A percentile compares a stretch with the other conserved stretches of the same genome.
phyloP scores from a whole-genome alignment of 2,113 vertebrate species.

The Haplochromis vanheusdeni region DNA sequence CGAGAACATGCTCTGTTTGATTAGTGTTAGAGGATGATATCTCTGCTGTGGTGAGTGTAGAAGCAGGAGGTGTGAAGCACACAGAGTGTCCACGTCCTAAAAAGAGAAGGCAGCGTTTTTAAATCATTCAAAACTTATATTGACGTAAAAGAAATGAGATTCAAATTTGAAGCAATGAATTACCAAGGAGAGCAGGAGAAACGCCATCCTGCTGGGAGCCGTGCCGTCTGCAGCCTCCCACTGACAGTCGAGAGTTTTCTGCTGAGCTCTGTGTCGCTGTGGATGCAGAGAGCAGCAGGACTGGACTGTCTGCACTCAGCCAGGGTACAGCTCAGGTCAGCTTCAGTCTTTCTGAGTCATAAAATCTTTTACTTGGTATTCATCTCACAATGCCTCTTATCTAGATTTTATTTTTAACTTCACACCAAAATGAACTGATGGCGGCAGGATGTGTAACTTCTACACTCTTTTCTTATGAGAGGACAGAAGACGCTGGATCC shows the following conservation, averaged over 20 bases:
- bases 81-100: neutral
- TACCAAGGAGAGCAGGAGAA: neutral
- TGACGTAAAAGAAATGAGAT: neutral
- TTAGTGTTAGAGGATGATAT: neutral
- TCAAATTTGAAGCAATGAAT: neutral
- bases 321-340: neutral
- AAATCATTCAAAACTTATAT: neutral
- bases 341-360: neutral
- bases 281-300: slow-evolving; percentile 26
- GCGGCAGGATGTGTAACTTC: accelerated
- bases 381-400: neutral
- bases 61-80: neutral
- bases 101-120: neutral
- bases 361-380: neutral
- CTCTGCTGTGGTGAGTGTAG: neutral
- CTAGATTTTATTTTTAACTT: neutral
- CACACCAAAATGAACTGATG: neutral
- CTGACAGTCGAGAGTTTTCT: slow-evolving; percentile 23
- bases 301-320: neutral
- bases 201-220: neutral
- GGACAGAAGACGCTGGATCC: neutral
- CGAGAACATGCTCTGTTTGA: accelerated
- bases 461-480: neutral
- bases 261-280: neutral
- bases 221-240: slow-evolving; percentile 10